These are phyloP conservation scores for Parazoanthus swiftii DNA, from an alignment of 92 coral and sea anemone species.

Conservation along the genomic window DNA sequence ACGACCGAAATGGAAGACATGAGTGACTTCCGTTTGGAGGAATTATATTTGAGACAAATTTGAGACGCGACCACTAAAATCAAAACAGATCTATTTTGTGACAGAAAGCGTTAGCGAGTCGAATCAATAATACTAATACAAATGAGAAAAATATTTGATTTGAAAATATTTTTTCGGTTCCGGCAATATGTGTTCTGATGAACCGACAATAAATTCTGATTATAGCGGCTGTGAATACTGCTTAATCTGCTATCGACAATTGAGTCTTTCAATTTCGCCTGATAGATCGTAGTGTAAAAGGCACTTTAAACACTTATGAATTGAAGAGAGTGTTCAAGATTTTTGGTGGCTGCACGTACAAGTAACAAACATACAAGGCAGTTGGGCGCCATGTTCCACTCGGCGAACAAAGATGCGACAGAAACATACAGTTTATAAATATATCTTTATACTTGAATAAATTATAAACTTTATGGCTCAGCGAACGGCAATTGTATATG, in stretches of 20 bases:
- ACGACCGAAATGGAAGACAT: slow-evolving; percentile 16
- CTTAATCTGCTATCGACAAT: slow-evolving; percentile 31
- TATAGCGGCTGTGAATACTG: neutral
- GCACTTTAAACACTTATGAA: neutral
- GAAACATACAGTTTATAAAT: slow-evolving; percentile 3
- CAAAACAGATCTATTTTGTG: slow-evolving; percentile 40
- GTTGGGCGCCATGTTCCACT: neutral
- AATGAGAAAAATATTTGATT: slow-evolving; percentile 28
- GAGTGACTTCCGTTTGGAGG: slow-evolving; percentile 38
- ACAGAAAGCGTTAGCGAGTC: slow-evolving; percentile 43
- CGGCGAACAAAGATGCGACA: neutral
- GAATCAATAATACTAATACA: slow-evolving; percentile 7
- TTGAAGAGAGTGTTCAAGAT: neutral
- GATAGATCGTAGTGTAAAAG: neutral
- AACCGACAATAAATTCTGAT: slow-evolving; percentile 31
- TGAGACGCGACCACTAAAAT: slow-evolving; percentile 32
- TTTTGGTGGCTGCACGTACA: neutral
- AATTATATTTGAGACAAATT: slow-evolving; percentile 42
- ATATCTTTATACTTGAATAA: neutral
- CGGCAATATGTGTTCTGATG: slow-evolving; percentile 18
- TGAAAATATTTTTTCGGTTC: slow-evolving; percentile 30
- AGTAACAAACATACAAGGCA: neutral
- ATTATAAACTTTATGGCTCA: slow-evolving; percentile 15
- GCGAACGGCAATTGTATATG: slow-evolving; percentile 1
- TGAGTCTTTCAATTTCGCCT: neutral